phyloP scores from a whole-genome alignment of 2,797 vertebrate species.

The Spheniscus humboldti region DNA sequence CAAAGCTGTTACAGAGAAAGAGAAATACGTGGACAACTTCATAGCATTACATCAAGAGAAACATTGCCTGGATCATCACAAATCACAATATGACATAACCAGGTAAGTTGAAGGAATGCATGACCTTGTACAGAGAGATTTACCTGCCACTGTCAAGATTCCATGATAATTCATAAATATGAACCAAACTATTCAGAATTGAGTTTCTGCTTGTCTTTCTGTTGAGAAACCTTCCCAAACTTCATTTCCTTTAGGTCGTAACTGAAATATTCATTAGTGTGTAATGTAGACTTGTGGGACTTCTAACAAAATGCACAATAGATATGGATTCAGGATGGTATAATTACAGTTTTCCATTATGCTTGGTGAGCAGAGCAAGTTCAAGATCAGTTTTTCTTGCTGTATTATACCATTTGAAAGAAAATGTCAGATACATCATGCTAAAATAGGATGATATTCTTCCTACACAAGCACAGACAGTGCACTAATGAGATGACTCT shows the following conservation, averaged over 20 bases:
- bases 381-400: slow-evolving; percentile 55
- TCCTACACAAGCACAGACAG: slow-evolving; percentile 35
- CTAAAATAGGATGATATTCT: slow-evolving; percentile 46
- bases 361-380: slow-evolving; percentile 17
- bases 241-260: background rate
- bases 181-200: background rate
- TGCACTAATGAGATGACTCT: slow-evolving; percentile 63
- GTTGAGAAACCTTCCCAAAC: background rate
- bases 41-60: background rate
- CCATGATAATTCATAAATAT: background rate
- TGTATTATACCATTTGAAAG: slow-evolving; percentile 62
- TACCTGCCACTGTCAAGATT: background rate
- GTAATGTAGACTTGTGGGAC: background rate
- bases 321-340: background rate
- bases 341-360: slow-evolving; percentile 60
- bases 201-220: background rate
- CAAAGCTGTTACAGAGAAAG: background rate
- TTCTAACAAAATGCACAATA: slow-evolving; percentile 6
- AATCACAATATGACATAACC: background rate
- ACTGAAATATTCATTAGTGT: slow-evolving; percentile 31
- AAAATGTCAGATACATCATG: slow-evolving; percentile 62
- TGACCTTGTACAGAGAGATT: background rate
- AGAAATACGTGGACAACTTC: background rate
- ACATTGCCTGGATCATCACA: background rate
- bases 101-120: background rate